Evolutionary conservation across 2,797 vertebrate genomes (phyloP).

Genomic region (Hybognathus amarus): DNA sequence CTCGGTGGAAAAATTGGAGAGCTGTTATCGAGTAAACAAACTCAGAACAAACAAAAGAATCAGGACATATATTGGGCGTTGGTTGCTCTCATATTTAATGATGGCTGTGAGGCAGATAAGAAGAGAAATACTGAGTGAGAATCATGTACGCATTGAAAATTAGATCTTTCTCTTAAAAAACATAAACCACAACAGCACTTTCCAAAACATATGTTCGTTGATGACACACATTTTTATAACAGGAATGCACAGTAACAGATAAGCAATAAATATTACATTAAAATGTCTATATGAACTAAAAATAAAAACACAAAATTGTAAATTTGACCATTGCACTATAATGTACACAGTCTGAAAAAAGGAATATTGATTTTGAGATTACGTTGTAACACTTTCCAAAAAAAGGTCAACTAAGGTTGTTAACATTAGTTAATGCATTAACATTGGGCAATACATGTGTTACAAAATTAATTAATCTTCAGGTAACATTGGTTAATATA

Average conservation of each 20-base stretch:
- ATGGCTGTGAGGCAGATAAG: constrained; percentile 17
- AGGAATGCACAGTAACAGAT: not conserved
- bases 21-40: constrained; percentile 34
- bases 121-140: constrained; percentile 4
- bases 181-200: not conserved
- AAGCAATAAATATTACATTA: not conserved
- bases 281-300: not conserved
- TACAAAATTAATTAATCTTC: not conserved
- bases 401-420: no score
- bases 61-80: not conserved
- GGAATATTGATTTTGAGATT: not conserved
- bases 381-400: not conserved
- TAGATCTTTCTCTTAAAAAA: not conserved
- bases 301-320: not conserved
- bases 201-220: not conserved
- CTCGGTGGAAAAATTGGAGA: constrained; percentile 26
- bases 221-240: not conserved
- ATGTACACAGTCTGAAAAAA: not conserved
- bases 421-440: not conserved
- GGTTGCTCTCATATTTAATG: constrained; percentile 17
- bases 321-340: not conserved
- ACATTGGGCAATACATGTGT: not conserved
- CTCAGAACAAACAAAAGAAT: not conserved
- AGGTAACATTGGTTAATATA: not conserved
- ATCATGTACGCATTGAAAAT: constrained; percentile 15